Percentiles rank a stretch among this genome's conserved stretches.
Evolutionary conservation across 2,888 invertebrate genomes (phyloP).

Genomic region (Lydus trimaculatus): DNA sequence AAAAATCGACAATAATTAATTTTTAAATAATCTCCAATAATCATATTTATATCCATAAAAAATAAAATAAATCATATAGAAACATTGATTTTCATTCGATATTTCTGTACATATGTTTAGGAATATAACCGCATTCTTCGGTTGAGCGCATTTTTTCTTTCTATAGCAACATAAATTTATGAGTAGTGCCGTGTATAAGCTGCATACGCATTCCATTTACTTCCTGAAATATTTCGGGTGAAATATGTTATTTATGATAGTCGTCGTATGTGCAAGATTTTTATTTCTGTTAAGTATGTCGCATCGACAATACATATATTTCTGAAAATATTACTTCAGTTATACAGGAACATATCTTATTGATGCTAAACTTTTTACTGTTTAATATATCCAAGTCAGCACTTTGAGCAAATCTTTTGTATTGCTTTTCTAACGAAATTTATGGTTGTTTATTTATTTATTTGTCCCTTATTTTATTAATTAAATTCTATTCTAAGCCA

Average conservation of each 20-base stretch:
- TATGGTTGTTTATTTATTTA: background rate
- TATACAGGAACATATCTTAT: slow-evolving; percentile 39
- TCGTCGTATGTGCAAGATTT: slow-evolving; percentile 45
- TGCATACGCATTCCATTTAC: slow-evolving; percentile 50
- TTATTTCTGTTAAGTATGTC: slow-evolving; percentile 52
- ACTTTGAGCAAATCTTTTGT: slow-evolving; percentile 26
- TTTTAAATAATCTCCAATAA: background rate
- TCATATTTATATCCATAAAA: too few species aligned
- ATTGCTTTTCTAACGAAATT: slow-evolving; percentile 16
- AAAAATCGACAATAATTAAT: background rate
- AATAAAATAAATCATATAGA: background rate
- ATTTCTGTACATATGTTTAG: slow-evolving; percentile 43
- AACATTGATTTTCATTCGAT: background rate
- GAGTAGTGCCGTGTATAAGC: slow-evolving; percentile 45
- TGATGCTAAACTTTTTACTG: slow-evolving; percentile 40
- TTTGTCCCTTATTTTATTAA: background rate
- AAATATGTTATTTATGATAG: slow-evolving; percentile 53
- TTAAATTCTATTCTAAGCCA: background rate
- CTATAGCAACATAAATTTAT: slow-evolving; percentile 48
- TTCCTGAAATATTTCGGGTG: slow-evolving; percentile 46
- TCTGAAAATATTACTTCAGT: slow-evolving; percentile 38
- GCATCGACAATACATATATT: slow-evolving; percentile 34
- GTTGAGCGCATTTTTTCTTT: slow-evolving; percentile 43
- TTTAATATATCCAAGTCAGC: slow-evolving; percentile 36
- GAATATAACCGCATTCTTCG: slow-evolving; percentile 52